Evolutionary conservation across 1,140 invertebrate genomes (phyloP).

Genomic region (Forficula auricularia): DNA sequence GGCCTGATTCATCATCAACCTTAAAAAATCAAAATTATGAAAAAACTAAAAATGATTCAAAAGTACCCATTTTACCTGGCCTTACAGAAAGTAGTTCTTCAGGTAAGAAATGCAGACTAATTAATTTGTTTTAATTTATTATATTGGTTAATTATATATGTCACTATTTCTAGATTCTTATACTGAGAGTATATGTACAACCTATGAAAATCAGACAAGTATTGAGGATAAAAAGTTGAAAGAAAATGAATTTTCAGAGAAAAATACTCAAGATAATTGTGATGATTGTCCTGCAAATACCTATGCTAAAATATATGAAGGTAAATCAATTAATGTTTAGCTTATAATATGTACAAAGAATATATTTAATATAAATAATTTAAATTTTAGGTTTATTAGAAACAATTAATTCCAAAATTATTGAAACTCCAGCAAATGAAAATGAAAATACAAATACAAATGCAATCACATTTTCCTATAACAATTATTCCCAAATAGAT

Average conservation of each 20-base stretch:
- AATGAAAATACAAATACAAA: slow-evolving; percentile 21
- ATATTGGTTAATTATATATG: neutral
- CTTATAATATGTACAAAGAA: slow-evolving; percentile 17
- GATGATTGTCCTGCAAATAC: slow-evolving; percentile 1
- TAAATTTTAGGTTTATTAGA: slow-evolving; percentile 23
- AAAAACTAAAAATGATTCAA: slow-evolving; percentile 24
- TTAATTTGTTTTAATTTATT: slow-evolving; percentile 2
- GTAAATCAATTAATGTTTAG: slow-evolving; percentile 16
- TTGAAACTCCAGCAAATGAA: slow-evolving; percentile 16
- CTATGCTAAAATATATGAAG: neutral
- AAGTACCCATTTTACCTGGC: slow-evolving; percentile 19
- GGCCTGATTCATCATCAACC: slow-evolving; percentile 18
- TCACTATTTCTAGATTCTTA: slow-evolving; percentile 28
- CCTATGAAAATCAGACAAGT: slow-evolving; percentile 29
- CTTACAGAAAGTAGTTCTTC: slow-evolving; percentile 44
- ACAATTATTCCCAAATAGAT: slow-evolving; percentile 33
- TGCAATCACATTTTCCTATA: slow-evolving; percentile 28
- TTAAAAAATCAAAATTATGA: slow-evolving; percentile 16
- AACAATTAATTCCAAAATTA: slow-evolving; percentile 23
- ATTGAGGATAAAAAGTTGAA: slow-evolving; percentile 10
- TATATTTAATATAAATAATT: slow-evolving; percentile 17
- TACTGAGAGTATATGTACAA: slow-evolving; percentile 40
- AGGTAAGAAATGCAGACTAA: slow-evolving; percentile 22
- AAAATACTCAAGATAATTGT: slow-evolving; percentile 7
- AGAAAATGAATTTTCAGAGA: slow-evolving; percentile 4